Conservation (phyloP, 2,113 vertebrate genomes). For the Haplochromis vanheusdeni region DNA sequence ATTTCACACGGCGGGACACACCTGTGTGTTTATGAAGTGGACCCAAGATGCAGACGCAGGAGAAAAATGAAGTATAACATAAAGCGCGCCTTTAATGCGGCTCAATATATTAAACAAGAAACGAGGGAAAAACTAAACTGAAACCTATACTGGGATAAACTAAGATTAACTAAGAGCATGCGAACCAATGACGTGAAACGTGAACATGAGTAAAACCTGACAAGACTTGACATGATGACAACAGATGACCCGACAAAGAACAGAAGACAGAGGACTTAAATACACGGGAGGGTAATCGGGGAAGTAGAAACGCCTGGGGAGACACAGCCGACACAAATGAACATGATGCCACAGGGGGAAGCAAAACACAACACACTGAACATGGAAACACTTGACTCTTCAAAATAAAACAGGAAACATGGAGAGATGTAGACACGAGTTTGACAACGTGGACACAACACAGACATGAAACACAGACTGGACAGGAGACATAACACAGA, state of each 20-base stretch:
- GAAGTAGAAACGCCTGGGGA: not conserved
- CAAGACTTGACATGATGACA: not conserved
- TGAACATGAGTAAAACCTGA: not conserved
- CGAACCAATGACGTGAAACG: rapidly evolving
- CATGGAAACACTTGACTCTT: not conserved
- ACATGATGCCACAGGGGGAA: not conserved
- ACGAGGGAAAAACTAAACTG: not conserved
- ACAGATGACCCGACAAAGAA: not conserved
- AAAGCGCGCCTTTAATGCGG: rapidly evolving
- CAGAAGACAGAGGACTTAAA: not conserved
- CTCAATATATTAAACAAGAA: not conserved
- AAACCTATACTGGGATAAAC: not conserved
- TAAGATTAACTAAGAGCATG: not conserved
- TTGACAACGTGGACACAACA: not conserved
- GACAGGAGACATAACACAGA: not conserved
- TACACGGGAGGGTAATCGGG: not conserved
- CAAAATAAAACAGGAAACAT: not conserved
- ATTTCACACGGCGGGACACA: not conserved
- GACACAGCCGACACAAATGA: not conserved
- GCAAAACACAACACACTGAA: not conserved
- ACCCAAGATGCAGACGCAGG: not conserved
- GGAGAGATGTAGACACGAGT: rapidly evolving
- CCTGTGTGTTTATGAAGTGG: not conserved
- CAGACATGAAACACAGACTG: not conserved
- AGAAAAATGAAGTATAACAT: not conserved